Percentiles rank a stretch among this genome's conserved stretches.
These are phyloP conservation scores for Patella pellucida DNA, from an alignment of 2,888 invertebrate species.

Conservation along the genomic window DNA sequence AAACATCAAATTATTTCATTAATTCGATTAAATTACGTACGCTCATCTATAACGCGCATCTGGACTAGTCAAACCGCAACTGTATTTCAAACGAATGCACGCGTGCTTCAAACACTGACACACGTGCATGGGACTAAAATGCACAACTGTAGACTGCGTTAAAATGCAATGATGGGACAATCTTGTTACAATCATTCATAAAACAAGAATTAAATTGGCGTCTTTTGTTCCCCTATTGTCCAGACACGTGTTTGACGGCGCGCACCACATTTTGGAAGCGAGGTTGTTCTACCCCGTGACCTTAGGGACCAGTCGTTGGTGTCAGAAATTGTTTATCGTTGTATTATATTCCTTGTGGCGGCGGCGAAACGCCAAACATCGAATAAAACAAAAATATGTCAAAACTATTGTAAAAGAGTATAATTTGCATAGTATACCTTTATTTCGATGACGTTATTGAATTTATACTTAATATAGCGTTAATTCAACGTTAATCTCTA, in stretches of 20 bases:
- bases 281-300: background rate
- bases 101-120: background rate
- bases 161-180: background rate
- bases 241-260: background rate
- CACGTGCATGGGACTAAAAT: slow-evolving; percentile 2
- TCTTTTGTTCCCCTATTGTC: background rate
- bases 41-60: slow-evolving; percentile 2
- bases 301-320: background rate
- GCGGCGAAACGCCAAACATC: too few relatives aligned
- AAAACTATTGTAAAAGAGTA: too few relatives aligned
- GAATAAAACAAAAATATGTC: too few relatives aligned
- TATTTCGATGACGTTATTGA: too few relatives aligned
- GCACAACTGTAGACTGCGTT: slow-evolving; percentile 4
- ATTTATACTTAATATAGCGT: too few relatives aligned
- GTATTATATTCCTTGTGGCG: too few relatives aligned
- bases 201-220: background rate
- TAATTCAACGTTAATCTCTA: too few relatives aligned
- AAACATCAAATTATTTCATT: background rate
- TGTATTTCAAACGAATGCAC: background rate
- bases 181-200: background rate
- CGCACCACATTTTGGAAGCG: background rate
- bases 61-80: background rate
- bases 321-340: background rate
- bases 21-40: background rate
- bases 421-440: too few relatives aligned